Conservation (phyloP, 2,113 vertebrate species). For the Anoura caudifer region DNA sequence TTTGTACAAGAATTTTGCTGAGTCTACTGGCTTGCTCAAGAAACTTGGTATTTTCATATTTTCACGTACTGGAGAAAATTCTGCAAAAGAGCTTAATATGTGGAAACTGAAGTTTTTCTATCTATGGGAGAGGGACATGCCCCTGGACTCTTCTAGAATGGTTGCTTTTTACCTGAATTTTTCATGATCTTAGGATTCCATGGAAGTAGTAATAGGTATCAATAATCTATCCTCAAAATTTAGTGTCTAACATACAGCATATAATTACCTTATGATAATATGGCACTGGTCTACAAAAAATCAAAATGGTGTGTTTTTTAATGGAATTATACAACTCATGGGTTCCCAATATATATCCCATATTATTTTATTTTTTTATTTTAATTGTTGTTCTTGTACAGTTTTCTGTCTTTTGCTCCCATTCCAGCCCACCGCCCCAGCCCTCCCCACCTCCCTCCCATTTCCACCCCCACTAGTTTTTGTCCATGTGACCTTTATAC, state of each 20-base stretch:
- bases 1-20: not conserved
- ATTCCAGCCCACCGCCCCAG: too few species aligned
- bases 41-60: not conserved
- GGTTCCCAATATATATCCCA: not conserved
- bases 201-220: not conserved
- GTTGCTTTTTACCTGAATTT: not conserved
- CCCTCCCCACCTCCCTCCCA: too few species aligned
- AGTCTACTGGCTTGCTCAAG: not conserved
- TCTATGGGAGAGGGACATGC: not conserved
- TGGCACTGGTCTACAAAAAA: not conserved
- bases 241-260: not conserved
- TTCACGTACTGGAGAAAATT: not conserved
- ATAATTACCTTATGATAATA: not conserved
- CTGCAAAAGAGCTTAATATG: not conserved
- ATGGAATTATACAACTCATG: not conserved
- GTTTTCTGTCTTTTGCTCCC: too few species aligned
- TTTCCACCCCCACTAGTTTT: too few species aligned
- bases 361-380: too few species aligned
- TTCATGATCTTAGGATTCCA: not conserved
- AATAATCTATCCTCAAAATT: not conserved
- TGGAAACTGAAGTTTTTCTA: not conserved
- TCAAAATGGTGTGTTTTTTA: not conserved
- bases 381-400: too few species aligned
- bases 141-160: not conserved
- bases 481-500: too few species aligned